Evolutionary conservation across 2,797 vertebrate genomes (phyloP).

Genomic region (Morelia viridis): DNA sequence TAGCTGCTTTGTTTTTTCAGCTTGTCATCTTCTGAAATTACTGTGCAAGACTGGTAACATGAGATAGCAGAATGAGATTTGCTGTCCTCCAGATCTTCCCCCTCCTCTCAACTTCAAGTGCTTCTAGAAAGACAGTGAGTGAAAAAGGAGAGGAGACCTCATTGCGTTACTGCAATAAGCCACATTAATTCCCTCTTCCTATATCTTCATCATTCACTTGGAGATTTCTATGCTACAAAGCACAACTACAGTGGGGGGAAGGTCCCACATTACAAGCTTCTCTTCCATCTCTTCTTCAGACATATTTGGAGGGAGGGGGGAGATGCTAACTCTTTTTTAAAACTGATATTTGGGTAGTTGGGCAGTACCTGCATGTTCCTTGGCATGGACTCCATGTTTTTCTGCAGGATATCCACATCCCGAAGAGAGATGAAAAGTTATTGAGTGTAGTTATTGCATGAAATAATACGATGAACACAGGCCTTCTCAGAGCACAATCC

Average conservation of each 20-base stretch:
- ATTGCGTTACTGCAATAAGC: background rate
- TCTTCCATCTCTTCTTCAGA: background rate
- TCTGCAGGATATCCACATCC: background rate
- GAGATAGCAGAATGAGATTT: background rate
- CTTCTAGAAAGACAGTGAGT: background rate
- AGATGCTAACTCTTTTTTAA: background rate
- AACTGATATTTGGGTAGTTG: background rate
- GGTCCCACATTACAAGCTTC: background rate
- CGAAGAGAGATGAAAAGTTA: background rate
- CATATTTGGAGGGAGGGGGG: background rate
- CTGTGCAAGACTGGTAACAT: background rate
- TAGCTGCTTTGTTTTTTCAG: background rate
- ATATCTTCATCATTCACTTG: background rate
- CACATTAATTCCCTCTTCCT: background rate
- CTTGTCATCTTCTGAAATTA: background rate
- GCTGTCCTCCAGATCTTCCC: background rate
- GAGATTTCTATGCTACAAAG: background rate
- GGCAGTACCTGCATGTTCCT: background rate
- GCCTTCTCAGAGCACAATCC: background rate
- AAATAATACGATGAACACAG: background rate
- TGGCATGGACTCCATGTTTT: background rate
- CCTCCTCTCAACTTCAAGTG: background rate
- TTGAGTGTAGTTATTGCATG: background rate
- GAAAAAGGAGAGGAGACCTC: background rate
- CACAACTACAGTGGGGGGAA: background rate